Evolutionary conservation across 2,113 vertebrate species (phyloP).

Genomic region (Cephalopterus ornatus): DNA sequence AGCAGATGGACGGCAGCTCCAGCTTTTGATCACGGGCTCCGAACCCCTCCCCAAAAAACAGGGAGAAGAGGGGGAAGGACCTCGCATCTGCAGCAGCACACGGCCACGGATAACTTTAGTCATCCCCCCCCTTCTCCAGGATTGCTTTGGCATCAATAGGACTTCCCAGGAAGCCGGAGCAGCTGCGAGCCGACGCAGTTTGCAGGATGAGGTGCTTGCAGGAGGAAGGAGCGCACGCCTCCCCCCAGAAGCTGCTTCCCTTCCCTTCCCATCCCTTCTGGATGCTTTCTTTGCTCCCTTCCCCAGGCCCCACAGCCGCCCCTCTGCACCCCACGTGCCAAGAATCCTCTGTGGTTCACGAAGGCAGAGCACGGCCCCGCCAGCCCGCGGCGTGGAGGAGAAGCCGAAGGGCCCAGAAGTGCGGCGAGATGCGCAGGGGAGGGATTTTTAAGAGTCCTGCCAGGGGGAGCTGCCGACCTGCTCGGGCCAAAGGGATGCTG

Average conservation of each 20-base stretch:
- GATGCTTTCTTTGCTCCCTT: neutral
- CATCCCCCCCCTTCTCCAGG: neutral
- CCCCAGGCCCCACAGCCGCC: neutral
- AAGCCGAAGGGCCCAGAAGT: neutral
- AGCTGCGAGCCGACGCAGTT: constrained; percentile 8
- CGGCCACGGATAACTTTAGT: constrained; percentile 9
- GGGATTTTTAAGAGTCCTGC: neutral
- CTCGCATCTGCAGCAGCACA: constrained; percentile 26
- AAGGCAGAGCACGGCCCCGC: fast-evolving
- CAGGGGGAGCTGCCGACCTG: neutral
- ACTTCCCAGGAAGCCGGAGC: constrained; percentile 55
- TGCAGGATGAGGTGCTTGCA: neutral
- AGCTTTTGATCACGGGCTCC: constrained; percentile 25
- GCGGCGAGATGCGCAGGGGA: neutral
- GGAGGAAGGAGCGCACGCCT: neutral
- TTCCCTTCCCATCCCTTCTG: neutral
- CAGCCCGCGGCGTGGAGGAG: fast-evolving
- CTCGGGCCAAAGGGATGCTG: too few species aligned
- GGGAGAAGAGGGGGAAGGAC: neutral
- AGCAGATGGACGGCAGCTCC: constrained; percentile 51
- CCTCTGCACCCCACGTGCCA: neutral
- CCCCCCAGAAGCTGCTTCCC: neutral
- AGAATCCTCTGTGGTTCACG: fast-evolving
- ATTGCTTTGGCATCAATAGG: constrained; percentile 21
- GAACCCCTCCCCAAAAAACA: neutral